phyloP scores from a whole-genome alignment of 2,113 vertebrate genomes.

The Cochlearius cochlearius region DNA sequence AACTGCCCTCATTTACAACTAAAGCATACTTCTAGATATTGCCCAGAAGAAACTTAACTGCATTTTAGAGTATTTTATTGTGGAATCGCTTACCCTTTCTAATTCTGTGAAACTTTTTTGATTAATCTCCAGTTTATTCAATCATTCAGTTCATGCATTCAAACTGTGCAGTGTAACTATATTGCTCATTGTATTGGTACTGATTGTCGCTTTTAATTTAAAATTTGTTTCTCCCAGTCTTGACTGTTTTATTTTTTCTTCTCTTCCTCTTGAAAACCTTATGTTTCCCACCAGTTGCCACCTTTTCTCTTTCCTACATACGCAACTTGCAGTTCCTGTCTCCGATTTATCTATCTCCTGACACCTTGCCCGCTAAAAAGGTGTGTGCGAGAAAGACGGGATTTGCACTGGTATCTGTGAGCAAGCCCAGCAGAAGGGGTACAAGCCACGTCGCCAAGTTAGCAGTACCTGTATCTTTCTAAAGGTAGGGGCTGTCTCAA shows the following conservation, averaged over 20 bases:
- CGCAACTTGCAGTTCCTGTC: background rate
- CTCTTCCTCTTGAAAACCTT: background rate
- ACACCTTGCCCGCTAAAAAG: background rate
- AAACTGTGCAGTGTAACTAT: background rate
- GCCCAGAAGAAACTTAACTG: background rate
- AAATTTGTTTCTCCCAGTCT: background rate
- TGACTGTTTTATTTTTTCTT: background rate
- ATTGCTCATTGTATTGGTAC: background rate
- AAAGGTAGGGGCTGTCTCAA: background rate
- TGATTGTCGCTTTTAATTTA: conserved; percentile 17
- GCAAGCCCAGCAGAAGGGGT: background rate
- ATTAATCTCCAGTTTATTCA: conserved; percentile 15
- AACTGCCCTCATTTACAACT: conserved; percentile 10
- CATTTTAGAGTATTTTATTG: background rate
- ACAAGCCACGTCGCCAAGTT: background rate
- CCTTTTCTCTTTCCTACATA: background rate
- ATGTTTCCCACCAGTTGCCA: background rate
- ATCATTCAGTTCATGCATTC: background rate
- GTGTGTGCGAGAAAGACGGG: background rate
- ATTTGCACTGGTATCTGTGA: background rate
- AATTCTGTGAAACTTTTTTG: background rate
- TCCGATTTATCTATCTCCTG: background rate
- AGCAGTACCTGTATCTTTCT: background rate
- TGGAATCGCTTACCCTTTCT: background rate
- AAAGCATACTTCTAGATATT: background rate